phyloP scores from a whole-genome alignment of 2,113 vertebrate species.

The Furnarius figulus region DNA sequence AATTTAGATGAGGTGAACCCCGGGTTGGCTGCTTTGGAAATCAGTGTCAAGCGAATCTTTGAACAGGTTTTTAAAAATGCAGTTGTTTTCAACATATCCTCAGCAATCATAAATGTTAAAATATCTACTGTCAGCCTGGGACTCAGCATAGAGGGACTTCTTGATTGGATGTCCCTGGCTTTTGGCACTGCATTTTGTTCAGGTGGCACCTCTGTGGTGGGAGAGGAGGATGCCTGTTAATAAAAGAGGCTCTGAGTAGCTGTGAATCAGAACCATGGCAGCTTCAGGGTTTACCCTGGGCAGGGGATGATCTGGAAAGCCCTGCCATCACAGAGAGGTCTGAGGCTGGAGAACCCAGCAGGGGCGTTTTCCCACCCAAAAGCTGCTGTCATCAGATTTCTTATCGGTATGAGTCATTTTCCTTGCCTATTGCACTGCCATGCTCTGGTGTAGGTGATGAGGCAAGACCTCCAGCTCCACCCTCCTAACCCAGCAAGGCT shows the following conservation, averaged over 20 bases:
- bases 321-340: background rate
- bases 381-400: background rate
- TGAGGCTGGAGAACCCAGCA: background rate
- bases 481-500: background rate
- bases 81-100: background rate
- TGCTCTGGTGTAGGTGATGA: background rate
- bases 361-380: background rate
- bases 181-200: background rate
- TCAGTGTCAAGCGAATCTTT: background rate
- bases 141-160: background rate
- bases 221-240: background rate
- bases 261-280: background rate
- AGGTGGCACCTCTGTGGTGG: background rate
- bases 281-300: background rate
- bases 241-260: background rate
- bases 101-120: background rate
- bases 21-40: slow-evolving; percentile 1
- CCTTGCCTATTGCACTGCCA: rapidly evolving
- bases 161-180: background rate
- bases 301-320: background rate
- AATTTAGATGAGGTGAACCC: slow-evolving; percentile 13
- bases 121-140: background rate
- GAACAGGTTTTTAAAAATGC: background rate
- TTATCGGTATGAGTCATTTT: background rate
- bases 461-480: background rate